Evolutionary conservation across 2,113 vertebrate genomes (phyloP).

Genomic region (Martes martes): DNA sequence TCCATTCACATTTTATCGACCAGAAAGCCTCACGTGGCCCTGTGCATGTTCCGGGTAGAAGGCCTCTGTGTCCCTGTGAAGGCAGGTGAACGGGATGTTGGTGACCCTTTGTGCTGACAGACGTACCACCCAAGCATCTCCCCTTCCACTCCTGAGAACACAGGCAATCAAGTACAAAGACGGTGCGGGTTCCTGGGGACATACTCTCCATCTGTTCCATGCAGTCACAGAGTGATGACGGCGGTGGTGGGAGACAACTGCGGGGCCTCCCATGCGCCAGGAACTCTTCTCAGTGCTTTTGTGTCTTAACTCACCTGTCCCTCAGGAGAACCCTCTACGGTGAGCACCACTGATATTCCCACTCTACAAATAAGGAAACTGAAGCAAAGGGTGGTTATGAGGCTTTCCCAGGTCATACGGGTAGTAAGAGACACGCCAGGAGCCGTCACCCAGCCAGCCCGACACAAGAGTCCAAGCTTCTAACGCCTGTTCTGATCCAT

Average conservation of each 20-base stretch:
- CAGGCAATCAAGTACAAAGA: not conserved
- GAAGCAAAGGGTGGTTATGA: not conserved
- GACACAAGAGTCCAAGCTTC: not conserved
- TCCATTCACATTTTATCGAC: not conserved
- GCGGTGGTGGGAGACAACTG: no score
- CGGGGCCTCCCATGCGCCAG: not conserved
- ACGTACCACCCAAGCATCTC: no score
- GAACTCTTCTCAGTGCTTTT: not conserved
- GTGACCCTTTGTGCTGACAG: no score
- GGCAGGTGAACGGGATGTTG: not conserved
- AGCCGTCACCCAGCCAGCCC: not conserved
- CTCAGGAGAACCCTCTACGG: no score
- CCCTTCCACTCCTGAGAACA: not conserved
- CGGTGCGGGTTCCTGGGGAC: no score
- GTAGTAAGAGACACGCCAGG: not conserved
- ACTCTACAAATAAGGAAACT: not conserved
- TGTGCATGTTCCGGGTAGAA: not conserved
- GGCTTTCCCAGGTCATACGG: not conserved
- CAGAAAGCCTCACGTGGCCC: accelerated
- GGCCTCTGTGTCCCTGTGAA: not conserved
- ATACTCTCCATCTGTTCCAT: not conserved
- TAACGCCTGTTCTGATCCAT: not conserved
- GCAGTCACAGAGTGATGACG: not conserved
- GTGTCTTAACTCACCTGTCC: not conserved
- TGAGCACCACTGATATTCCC: no score